These are phyloP conservation scores for Drosophila yakuba DNA, from an alignment of 1,140 invertebrate species.

Conservation along the genomic window DNA sequence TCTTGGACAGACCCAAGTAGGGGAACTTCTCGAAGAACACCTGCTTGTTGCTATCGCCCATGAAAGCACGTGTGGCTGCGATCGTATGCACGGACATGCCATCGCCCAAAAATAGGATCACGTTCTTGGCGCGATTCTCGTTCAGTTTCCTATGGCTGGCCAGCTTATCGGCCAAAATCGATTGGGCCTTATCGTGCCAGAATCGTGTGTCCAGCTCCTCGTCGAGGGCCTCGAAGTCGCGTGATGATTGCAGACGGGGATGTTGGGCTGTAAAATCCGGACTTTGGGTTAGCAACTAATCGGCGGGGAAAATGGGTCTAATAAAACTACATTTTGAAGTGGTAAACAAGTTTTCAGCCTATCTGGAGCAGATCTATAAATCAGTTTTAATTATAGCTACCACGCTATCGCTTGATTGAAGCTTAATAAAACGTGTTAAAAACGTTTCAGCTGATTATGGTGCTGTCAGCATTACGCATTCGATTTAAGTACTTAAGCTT, in stretches of 20 bases:
- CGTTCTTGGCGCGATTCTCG: slow-evolving; percentile 87
- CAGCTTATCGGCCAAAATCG: slow-evolving; percentile 72
- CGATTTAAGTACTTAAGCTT: neutral
- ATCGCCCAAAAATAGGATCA: slow-evolving; percentile 92
- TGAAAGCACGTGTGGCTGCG: slow-evolving; percentile 88
- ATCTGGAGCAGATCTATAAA: slow-evolving; percentile 20
- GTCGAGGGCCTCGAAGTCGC: slow-evolving; percentile 57
- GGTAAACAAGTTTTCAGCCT: slow-evolving; percentile 13
- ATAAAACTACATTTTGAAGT: slow-evolving; percentile 20
- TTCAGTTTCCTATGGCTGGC: slow-evolving; percentile 80
- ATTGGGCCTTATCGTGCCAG: slow-evolving; percentile 71
- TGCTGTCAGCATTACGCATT: neutral
- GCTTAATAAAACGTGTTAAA: slow-evolving; percentile 20
- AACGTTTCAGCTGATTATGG: slow-evolving; percentile 20
- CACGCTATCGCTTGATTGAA: slow-evolving; percentile 10
- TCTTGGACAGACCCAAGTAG: slow-evolving; percentile 90
- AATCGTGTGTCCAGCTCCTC: slow-evolving; percentile 68
- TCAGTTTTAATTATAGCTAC: slow-evolving; percentile 36
- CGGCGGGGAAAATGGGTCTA: slow-evolving; percentile 8
- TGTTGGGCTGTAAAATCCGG: slow-evolving; percentile 52
- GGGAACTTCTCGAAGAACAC: slow-evolving; percentile 91
- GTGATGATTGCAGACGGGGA: slow-evolving; percentile 48
- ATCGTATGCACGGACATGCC: slow-evolving; percentile 92
- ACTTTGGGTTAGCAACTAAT: slow-evolving; percentile 50
- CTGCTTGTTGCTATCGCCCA: slow-evolving; percentile 88